Evolutionary conservation across 2,888 invertebrate genomes (phyloP).

Genomic region (Caenorhabditis japonica): DNA sequence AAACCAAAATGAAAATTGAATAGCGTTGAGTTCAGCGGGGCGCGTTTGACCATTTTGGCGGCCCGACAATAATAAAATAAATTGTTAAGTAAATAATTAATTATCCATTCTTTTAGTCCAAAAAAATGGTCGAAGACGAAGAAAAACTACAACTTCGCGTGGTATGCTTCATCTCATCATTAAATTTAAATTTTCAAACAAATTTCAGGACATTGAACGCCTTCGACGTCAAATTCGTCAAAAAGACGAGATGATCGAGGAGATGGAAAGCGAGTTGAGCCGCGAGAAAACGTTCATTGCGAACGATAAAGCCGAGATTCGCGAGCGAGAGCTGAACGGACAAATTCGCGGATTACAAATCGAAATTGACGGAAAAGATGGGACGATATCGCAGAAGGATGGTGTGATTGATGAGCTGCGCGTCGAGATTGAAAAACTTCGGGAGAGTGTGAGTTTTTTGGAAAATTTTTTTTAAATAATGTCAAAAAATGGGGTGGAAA

Average conservation of each 20-base stretch:
- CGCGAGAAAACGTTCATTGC: background rate
- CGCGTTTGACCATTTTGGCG: no score
- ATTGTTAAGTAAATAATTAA: no score
- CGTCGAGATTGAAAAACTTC: conserved; percentile 21
- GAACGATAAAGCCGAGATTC: conserved; percentile 11
- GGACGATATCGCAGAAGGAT: conserved; percentile 3
- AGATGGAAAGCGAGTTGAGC: conserved; percentile 42
- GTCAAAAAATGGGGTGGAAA: no score
- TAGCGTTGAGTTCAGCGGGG: no score
- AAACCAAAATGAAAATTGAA: no score
- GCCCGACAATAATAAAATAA: no score
- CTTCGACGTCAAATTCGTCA: conserved; percentile 17
- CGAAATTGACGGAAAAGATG: conserved; percentile 35
- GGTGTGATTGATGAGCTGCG: conserved; percentile 16
- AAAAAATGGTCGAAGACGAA: conserved; percentile 36
- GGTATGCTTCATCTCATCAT: conserved; percentile 7
- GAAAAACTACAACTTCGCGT: conserved; percentile 36
- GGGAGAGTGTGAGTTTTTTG: conserved; percentile 18
- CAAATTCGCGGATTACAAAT: conserved; percentile 22
- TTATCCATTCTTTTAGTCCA: no score
- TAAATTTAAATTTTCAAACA: no score
- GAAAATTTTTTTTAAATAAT: background rate
- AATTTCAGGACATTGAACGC: conserved; percentile 35
- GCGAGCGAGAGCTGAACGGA: conserved; percentile 17
- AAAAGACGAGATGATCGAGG: conserved; percentile 52